Percentiles rank a stretch among this genome's conserved stretches.
Conservation (phyloP, 2,888 invertebrate genomes). For the Unio pictorum region DNA sequence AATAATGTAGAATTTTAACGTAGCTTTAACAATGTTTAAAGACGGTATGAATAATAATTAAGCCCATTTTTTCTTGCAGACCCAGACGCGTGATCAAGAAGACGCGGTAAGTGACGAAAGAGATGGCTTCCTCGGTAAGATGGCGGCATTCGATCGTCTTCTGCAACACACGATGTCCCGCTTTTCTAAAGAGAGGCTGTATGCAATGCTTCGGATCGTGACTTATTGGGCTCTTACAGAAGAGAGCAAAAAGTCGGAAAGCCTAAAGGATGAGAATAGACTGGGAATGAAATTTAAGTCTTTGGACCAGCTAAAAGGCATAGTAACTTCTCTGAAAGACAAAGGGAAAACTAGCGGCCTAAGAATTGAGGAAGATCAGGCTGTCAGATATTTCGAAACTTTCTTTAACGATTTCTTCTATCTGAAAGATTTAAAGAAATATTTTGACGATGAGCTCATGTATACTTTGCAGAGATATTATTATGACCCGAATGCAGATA, state of each 20-base stretch:
- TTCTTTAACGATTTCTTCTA: conserved; percentile 58
- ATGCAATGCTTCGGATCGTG: conserved; percentile 41
- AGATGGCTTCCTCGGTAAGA: conserved; percentile 41
- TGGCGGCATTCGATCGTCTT: conserved; percentile 56
- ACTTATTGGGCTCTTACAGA: conserved; percentile 26
- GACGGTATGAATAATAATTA: no score
- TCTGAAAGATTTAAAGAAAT: conserved; percentile 53
- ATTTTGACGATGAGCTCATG: conserved; percentile 62
- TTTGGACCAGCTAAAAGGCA: conserved; percentile 31
- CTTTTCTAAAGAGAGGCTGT: conserved; percentile 55
- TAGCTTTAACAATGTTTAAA: no score
- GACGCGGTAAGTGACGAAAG: no score
- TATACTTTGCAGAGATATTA: conserved; percentile 52
- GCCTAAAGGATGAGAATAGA: conserved; percentile 8
- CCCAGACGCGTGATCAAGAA: no score
- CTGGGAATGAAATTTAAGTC: conserved; percentile 35
- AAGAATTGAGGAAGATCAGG: conserved; percentile 35
- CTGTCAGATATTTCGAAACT: conserved; percentile 48
- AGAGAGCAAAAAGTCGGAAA: not conserved
- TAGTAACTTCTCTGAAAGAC: conserved; percentile 24
- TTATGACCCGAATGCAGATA: conserved; percentile 43
- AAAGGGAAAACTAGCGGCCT: conserved; percentile 16
- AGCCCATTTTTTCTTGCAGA: no score
- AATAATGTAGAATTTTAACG: no score
- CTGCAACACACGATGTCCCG: conserved; percentile 57